Base-by-base conservation (phyloP, 2,888 invertebrate species). In the Protula sp. region DNA sequence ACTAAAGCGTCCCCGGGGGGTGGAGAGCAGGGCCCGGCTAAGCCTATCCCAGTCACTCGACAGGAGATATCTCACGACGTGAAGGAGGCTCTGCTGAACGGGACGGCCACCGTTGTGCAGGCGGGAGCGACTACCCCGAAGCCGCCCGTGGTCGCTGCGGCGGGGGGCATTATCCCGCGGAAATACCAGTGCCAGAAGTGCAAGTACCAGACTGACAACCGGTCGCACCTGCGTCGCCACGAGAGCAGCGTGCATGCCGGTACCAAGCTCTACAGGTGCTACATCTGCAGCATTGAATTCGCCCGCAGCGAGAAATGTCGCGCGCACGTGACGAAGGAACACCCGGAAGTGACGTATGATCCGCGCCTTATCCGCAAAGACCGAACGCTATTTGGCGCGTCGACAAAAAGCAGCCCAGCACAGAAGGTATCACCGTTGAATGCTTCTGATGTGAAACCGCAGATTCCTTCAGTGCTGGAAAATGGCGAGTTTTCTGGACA, bases 141-240 rank as follows among this genome's bases (percentile, higher is more conserved):
- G n/a, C n/a, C n/a, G n/a, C n/a, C n/a, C n/a, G n/a, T n/a, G n/a
- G n/a, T n/a, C n/a, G 19, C 9, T 38, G 9, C 38, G 19, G 38
- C 38, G 19, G 38, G 38, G 9, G 24, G 24, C 4, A 29, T n/a
- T 26, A 5, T 50, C n/a, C 56, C 57, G 27, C 55, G 65, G 45
- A 63, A 60, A 47, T 61, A 65, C 55, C 53, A 59, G 26, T 67
- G 67, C 51, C 59, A 57, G 30, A 48, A 64, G 30, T 67, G 67
- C 31, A 55, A 50, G 31, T 67, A 67, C 54, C 60, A 65, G 59
- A 67, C 67, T 2, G 65, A 67, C 54, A 63, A 66, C 58, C 57
- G 58, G 48, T 67, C 67, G 14, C 67, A 67, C 38, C 48, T 67
- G 30, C 59, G 65, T 3, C 53, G 67, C n/a, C 67, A 67, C 38